Conservation (phyloP, 2,113 vertebrate genomes). For the Alexandromys fortis region DNA sequence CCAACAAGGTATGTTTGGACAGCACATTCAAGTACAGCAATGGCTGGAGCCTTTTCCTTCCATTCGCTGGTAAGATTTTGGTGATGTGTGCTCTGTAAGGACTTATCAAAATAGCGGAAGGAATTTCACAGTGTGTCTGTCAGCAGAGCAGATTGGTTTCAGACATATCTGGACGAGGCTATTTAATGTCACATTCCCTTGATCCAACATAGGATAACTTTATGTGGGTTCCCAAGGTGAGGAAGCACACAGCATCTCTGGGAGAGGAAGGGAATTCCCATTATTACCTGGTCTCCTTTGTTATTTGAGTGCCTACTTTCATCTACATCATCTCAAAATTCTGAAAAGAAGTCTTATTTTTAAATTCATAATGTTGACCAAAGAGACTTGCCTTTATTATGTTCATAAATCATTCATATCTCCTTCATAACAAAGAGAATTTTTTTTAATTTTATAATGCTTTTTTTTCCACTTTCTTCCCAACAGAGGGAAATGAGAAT, state of each 20-base stretch:
- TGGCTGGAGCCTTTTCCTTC: neutral
- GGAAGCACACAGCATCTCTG: neutral
- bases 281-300: constrained; percentile 44
- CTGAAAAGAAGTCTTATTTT: constrained; percentile 74
- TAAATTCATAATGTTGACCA: constrained; percentile 76
- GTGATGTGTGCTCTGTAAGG: neutral
- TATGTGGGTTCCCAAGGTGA: neutral
- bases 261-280: neutral
- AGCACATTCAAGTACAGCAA: neutral
- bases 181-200: neutral
- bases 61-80: neutral
- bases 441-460: constrained; percentile 73
- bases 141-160: neutral
- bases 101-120: neutral
- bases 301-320: constrained; percentile 67
- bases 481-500: constrained; percentile 81
- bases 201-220: neutral
- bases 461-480: constrained; percentile 71
- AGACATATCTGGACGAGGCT: neutral
- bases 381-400: constrained; percentile 76
- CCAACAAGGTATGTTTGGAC: neutral
- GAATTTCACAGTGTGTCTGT: neutral
- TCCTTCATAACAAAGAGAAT: constrained; percentile 71
- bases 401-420: constrained; percentile 81
- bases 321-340: constrained; percentile 72